Percentiles rank a stretch among this genome's conserved stretches.
These are phyloP conservation scores for Girardinus metallicus DNA, from an alignment of 2,797 vertebrate species.

Conservation along the genomic window DNA sequence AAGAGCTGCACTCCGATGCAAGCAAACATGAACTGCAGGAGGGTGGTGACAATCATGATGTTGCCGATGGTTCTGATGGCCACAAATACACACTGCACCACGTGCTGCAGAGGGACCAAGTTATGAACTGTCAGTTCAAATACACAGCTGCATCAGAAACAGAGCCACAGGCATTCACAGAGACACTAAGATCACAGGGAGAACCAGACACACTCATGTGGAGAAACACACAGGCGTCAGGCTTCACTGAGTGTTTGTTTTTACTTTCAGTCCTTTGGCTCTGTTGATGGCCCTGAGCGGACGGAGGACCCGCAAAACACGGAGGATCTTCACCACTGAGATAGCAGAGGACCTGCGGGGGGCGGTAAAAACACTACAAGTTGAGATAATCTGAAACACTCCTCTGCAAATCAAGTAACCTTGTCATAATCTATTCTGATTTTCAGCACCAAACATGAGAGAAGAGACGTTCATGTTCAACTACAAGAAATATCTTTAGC, in stretches of 20 bases:
- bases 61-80: conserved; percentile 98
- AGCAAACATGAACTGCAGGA: conserved; percentile 99
- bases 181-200: neutral
- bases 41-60: conserved; percentile 99
- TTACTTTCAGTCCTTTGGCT: conserved; percentile 99
- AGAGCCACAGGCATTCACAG: neutral
- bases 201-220: neutral
- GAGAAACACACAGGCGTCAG: neutral
- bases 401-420: neutral
- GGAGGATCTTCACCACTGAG: conserved; percentile 97
- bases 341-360: conserved; percentile 92
- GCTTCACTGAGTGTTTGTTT: neutral
- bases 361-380: conserved; percentile 3
- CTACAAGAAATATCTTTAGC: neutral
- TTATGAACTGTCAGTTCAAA: conserved; percentile 12
- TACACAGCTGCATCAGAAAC: neutral
- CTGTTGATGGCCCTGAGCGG: conserved; percentile 98
- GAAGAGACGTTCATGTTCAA: neutral
- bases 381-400: neutral
- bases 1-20: conserved; percentile 98
- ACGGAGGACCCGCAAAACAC: conserved; percentile 93
- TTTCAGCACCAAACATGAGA: neutral
- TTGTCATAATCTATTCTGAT: neutral
- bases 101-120: conserved; percentile 83
- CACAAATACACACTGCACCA: conserved; percentile 98